Conservation (phyloP, 2,113 vertebrate species). For the Phrynocephalus versicolor region DNA sequence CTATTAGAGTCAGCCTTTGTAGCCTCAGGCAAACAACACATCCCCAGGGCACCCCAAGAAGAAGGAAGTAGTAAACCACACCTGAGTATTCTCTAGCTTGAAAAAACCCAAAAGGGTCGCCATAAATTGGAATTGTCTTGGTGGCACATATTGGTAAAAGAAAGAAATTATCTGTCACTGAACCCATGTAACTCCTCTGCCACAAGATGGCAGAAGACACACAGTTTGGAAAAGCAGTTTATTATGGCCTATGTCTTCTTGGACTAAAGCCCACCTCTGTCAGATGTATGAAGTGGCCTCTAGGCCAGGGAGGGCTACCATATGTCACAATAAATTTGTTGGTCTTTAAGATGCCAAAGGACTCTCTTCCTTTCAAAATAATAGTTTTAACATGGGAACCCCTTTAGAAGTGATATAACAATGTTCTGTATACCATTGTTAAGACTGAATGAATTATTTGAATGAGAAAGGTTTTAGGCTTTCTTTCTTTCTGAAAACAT, state of each 20-base stretch:
- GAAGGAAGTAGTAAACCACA: too few relatives aligned
- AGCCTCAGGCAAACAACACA: too few relatives aligned
- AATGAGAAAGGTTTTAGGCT: neutral
- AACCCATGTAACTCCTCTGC: neutral
- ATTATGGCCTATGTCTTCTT: neutral
- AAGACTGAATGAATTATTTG: neutral
- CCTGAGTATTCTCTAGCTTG: too few relatives aligned
- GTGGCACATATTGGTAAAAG: too few relatives aligned
- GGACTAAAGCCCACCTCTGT: neutral
- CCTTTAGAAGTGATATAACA: neutral
- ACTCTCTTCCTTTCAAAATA: neutral
- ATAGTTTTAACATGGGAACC: neutral
- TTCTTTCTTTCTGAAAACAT: neutral
- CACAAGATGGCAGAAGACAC: slow-evolving; percentile 56
- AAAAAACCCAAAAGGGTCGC: too few relatives aligned
- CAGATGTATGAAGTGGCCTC: neutral
- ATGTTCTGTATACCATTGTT: neutral
- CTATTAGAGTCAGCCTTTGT: too few relatives aligned
- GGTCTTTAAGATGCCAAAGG: neutral
- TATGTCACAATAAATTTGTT: neutral
- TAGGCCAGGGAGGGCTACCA: neutral
- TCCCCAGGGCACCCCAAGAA: too few relatives aligned
- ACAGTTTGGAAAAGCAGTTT: neutral
- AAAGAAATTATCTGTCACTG: too few relatives aligned
- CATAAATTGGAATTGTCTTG: too few relatives aligned